Evolutionary conservation across 2,797 vertebrate species (phyloP).

Genomic region (Microhierax caerulescens): DNA sequence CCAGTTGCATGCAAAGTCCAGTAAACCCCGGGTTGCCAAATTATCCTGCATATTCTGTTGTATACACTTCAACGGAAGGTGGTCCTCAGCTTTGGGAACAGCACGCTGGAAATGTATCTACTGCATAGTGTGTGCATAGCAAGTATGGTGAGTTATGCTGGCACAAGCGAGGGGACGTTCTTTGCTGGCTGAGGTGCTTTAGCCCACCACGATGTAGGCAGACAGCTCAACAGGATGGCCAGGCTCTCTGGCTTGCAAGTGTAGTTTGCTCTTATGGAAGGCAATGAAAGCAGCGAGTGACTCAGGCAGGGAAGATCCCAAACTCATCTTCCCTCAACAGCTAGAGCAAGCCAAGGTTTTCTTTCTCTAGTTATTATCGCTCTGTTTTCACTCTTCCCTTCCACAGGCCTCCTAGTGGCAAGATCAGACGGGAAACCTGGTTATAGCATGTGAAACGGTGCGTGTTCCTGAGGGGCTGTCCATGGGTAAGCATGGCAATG

Average conservation of each 20-base stretch:
- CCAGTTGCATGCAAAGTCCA: background rate
- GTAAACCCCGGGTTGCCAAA: background rate
- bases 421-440: background rate
- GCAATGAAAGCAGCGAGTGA: background rate
- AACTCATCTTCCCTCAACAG: background rate
- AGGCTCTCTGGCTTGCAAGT: background rate
- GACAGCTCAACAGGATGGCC: background rate
- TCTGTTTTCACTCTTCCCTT: background rate
- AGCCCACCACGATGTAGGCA: background rate
- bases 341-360: background rate
- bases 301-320: background rate
- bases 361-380: background rate
- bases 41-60: background rate
- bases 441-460: rapidly evolving
- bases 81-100: background rate
- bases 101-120: background rate
- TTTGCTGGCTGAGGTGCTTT: background rate
- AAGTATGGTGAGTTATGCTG: background rate
- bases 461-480: background rate
- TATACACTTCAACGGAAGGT: background rate
- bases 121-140: background rate
- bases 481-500: background rate
- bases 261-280: background rate
- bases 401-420: background rate
- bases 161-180: background rate